phyloP scores from a whole-genome alignment of 2,797 vertebrate genomes.

The Crocidura indochinensis region DNA sequence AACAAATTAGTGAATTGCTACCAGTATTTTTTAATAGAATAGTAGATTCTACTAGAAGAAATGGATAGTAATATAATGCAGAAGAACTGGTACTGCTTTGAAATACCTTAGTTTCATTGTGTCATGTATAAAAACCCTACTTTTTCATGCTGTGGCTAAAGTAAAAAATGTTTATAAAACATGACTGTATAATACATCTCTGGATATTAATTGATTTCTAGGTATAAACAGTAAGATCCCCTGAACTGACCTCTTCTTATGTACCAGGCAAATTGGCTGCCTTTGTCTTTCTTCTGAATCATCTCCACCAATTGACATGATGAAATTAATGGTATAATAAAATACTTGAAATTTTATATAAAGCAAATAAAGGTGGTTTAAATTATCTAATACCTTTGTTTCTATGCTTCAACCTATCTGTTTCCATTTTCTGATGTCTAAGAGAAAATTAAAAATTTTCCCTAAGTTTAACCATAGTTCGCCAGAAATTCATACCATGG shows the following conservation, averaged over 20 bases:
- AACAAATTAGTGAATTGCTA: neutral
- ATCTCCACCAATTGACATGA: neutral
- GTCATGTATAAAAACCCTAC: neutral
- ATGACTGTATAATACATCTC: neutral
- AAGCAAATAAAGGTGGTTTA: neutral
- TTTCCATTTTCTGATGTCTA: constrained; percentile 13
- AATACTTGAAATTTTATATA: constrained; percentile 28
- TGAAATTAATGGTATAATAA: constrained; percentile 36
- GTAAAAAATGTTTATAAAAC: constrained; percentile 35
- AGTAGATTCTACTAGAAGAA: constrained; percentile 15
- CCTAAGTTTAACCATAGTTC: neutral
- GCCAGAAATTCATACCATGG: neutral
- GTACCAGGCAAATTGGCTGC: neutral
- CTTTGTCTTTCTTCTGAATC: constrained; percentile 36
- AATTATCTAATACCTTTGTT: neutral
- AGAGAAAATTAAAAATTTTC: constrained; percentile 31
- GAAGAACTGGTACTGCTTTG: neutral
- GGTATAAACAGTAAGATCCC: constrained; percentile 28
- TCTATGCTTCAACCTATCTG: neutral
- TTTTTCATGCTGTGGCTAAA: constrained; percentile 34
- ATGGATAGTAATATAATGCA: neutral
- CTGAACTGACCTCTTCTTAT: neutral
- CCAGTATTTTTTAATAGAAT: constrained; percentile 10
- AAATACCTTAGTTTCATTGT: neutral
- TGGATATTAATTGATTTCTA: constrained; percentile 26